These are phyloP conservation scores for Poeciliopsis turrubarensis DNA, from an alignment of 2,113 vertebrate genomes.

Conservation along the genomic window DNA sequence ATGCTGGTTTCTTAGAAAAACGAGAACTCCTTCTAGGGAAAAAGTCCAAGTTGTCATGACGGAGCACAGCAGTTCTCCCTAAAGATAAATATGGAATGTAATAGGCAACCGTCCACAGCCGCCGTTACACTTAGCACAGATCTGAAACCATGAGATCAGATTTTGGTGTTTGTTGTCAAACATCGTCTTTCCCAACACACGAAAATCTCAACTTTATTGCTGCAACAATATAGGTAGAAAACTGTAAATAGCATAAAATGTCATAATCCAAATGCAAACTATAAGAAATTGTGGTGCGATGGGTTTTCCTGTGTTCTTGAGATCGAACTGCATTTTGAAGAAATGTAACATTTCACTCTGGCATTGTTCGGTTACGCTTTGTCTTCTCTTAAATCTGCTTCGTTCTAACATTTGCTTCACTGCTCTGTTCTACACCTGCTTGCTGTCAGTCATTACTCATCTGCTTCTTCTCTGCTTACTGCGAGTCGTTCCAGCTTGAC, in stretches of 20 bases:
- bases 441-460: background rate
- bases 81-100: background rate
- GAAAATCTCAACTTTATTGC: background rate
- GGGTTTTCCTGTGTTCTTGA: too few species aligned
- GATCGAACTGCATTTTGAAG: too few species aligned
- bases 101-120: background rate
- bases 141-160: background rate
- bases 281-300: background rate
- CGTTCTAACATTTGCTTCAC: background rate
- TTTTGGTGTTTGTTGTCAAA: background rate
- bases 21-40: background rate
- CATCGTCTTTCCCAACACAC: background rate
- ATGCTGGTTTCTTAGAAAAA: background rate
- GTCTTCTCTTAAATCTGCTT: too few species aligned
- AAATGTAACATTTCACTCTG: too few species aligned
- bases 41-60: background rate
- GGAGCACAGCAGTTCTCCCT: background rate
- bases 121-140: background rate
- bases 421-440: background rate
- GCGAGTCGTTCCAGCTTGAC: background rate
- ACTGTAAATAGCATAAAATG: background rate
- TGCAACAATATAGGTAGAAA: background rate
- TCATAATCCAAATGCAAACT: background rate
- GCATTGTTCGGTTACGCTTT: background rate
- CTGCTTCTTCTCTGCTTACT: background rate